These are phyloP conservation scores for Corynorhinus townsendii DNA, from an alignment of 2,113 vertebrate species.

Conservation along the genomic window DNA sequence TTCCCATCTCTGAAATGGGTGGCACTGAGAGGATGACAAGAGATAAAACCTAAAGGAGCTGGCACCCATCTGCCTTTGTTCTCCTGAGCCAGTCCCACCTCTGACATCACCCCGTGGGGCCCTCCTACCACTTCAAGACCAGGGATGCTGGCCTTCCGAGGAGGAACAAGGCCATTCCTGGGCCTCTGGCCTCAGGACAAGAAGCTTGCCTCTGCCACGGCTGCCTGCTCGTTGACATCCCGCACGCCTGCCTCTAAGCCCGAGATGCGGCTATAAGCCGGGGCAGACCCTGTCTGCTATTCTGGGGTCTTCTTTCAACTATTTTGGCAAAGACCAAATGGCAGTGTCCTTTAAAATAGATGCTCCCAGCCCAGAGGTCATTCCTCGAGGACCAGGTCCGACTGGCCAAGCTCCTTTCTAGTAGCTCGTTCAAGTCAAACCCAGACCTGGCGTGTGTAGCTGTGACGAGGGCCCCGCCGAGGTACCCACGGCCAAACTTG, in stretches of 20 bases:
- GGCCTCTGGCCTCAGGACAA: neutral
- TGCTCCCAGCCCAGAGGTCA: neutral
- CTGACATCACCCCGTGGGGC: rapidly evolving
- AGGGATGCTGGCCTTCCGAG: neutral
- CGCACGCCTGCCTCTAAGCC: conserved; percentile 24
- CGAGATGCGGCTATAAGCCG: neutral
- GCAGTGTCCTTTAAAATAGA: conserved; percentile 69
- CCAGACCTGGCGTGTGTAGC: neutral
- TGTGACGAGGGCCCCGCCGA: rapidly evolving
- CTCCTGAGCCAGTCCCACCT: neutral
- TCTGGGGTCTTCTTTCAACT: conserved; percentile 67
- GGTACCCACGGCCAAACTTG: rapidly evolving
- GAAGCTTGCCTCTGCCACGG: neutral
- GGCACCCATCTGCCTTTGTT: rapidly evolving
- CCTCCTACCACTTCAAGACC: rapidly evolving
- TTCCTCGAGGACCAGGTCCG: conserved; percentile 34
- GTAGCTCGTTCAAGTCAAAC: neutral
- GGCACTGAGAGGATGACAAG: rapidly evolving
- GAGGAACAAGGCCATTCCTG: neutral
- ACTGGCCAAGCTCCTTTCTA: neutral
- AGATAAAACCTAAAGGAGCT: neutral
- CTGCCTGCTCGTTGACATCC: neutral
- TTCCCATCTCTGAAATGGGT: neutral
- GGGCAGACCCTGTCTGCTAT: conserved; percentile 63
- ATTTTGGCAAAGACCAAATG: conserved; percentile 70